phyloP scores from a whole-genome alignment of 2,888 invertebrate species.

The Coleophora deauratella region DNA sequence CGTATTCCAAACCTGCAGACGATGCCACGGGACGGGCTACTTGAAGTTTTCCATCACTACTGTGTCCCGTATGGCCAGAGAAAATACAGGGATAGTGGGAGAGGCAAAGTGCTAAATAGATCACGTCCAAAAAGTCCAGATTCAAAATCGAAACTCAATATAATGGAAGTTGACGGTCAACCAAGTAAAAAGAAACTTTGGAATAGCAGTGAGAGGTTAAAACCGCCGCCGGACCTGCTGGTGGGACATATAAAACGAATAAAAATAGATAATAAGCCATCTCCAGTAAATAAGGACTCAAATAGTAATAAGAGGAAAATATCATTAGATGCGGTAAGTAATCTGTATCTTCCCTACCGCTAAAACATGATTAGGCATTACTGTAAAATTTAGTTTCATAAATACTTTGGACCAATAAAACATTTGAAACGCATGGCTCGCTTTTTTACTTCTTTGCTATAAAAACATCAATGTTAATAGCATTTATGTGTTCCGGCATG shows the following conservation, averaged over 20 bases:
- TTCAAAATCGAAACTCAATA: conserved; percentile 23
- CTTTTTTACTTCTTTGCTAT: too few relatives aligned
- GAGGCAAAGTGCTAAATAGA: conserved; percentile 53
- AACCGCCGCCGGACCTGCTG: conserved; percentile 49
- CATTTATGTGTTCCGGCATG: too few relatives aligned
- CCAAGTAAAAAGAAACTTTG: conserved; percentile 23
- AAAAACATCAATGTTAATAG: too few relatives aligned
- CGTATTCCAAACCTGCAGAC: conserved; percentile 37
- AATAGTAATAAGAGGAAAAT: conserved; percentile 47
- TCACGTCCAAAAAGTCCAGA: conserved; percentile 42
- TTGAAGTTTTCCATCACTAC: conserved; percentile 56
- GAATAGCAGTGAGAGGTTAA: conserved; percentile 34
- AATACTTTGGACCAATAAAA: too few relatives aligned
- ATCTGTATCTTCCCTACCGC: not conserved
- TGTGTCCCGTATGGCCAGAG: conserved; percentile 65
- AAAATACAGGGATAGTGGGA: conserved; percentile 52
- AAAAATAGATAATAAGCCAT: conserved; percentile 38
- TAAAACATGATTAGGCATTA: too few relatives aligned
- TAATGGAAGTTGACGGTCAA: conserved; percentile 12
- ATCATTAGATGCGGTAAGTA: conserved; percentile 45
- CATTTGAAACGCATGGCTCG: too few relatives aligned
- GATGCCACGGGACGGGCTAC: conserved; percentile 47
- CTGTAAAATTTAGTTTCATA: too few relatives aligned
- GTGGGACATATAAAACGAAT: conserved; percentile 56
- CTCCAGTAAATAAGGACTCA: conserved; percentile 14